Conservation (phyloP, 2,888 invertebrate genomes). For the Heliconius cydno region DNA sequence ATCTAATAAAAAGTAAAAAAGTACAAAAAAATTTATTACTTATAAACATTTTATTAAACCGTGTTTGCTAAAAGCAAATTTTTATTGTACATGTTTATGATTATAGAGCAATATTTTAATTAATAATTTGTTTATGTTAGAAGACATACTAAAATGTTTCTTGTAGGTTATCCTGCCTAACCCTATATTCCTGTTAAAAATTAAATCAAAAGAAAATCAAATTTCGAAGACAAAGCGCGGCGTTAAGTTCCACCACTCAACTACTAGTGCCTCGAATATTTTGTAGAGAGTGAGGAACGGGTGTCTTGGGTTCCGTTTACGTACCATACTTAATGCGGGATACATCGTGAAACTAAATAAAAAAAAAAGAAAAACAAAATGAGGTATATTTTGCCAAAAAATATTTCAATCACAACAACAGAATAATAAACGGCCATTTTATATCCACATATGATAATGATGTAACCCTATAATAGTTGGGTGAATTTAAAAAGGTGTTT, state of each 20-base stretch:
- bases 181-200: background rate
- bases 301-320: too few relatives aligned
- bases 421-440: slow-evolving; percentile 47
- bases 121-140: background rate
- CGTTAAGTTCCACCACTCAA: too few relatives aligned
- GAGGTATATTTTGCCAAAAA: background rate
- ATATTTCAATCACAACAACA: slow-evolving; percentile 8
- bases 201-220: background rate
- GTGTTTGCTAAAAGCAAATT: background rate
- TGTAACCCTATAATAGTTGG: slow-evolving; percentile 77
- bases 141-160: background rate
- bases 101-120: slow-evolving; percentile 15
- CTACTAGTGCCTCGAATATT: too few relatives aligned
- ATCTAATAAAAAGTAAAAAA: slow-evolving; percentile 3
- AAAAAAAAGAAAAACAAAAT: background rate
- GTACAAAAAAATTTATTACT: slow-evolving; percentile 7
- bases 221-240: too few relatives aligned
- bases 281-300: too few relatives aligned
- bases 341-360: too few relatives aligned
- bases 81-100: slow-evolving; percentile 1
- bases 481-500: slow-evolving; percentile 78
- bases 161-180: background rate
- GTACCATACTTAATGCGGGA: too few relatives aligned
- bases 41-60: slow-evolving; percentile 5
- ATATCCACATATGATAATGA: slow-evolving; percentile 69